Base-by-base conservation (phyloP, 1,140 invertebrate species). In the Brachionus manjavacas region DNA sequence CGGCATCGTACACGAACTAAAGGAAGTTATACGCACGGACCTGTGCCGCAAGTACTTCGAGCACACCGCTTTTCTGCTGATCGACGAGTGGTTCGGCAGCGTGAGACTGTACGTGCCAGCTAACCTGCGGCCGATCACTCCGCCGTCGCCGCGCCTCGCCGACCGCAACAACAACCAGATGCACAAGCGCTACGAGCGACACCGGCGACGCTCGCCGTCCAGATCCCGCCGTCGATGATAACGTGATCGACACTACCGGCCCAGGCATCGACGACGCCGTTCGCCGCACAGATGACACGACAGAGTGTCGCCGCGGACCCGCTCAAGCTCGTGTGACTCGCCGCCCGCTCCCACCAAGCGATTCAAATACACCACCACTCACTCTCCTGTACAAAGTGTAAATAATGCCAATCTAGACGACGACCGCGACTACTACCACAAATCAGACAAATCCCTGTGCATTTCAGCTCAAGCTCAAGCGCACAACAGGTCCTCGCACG, bases 21-120 rank as follows among this genome's bases (percentile, higher is more conserved):
- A 96, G 87, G 92, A 93, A 87, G 96, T 96, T 84, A 88, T 97
- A 14, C 95, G 95, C 87, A 92, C 92, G 84, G 95, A 97, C 90
- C 94, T 96, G 86, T 95, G 95, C 87, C 96, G 95, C 87, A 95
- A 94, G 87, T 95, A 96, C 94, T 92, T 96, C n/a, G 95, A 97
- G 88, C 94, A 93, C 85, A 94, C 93, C 0, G 95, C 95, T 0
- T 97, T 94, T 88, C 95, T 95, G 88, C 78, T 83, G 2, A 87
- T 86, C 85, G 88, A 88, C 41, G 84, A 87, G 14, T 88, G 88
- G 88, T 88, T 86, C 86, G 85, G 86, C 70, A 87, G 88, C 49
- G 8, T 25, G 1, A 76, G 49, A 4, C 35, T 35, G 8, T 31
- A 31, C 28, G 28, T 31, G 28, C 28, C 28, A 0, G 28, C 3